These are phyloP conservation scores for Lysandra bellargus DNA, from an alignment of 2,888 invertebrate species.

Conservation along the genomic window DNA sequence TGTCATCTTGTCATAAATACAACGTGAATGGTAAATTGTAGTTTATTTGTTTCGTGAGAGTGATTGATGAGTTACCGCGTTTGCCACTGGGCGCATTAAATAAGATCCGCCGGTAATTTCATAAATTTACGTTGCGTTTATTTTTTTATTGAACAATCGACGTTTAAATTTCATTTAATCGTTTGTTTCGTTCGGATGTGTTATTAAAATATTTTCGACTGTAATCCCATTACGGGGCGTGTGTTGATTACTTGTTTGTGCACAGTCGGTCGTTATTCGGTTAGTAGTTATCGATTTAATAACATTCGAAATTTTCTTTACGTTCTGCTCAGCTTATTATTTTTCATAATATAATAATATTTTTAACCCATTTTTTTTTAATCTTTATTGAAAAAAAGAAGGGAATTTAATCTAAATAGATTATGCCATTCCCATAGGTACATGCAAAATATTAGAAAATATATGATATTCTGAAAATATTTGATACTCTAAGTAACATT, in stretches of 20 bases:
- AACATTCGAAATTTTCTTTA: constrained; percentile 28
- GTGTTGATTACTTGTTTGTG: constrained; percentile 25
- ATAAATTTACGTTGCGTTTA: constrained; percentile 27
- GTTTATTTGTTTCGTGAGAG: constrained; percentile 7
- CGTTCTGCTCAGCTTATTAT: neutral
- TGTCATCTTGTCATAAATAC: neutral
- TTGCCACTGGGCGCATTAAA: constrained; percentile 26
- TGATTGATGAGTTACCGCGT: constrained; percentile 15
- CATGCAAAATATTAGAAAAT: too few species aligned
- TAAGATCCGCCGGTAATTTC: constrained; percentile 22
- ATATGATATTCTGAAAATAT: too few species aligned
- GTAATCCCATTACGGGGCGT: constrained; percentile 7
- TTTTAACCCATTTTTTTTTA: too few species aligned
- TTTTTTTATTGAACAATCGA: constrained; percentile 25
- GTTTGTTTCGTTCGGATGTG: constrained; percentile 24
- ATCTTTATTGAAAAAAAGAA: too few species aligned
- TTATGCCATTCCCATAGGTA: too few species aligned
- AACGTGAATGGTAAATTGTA: constrained; percentile 8
- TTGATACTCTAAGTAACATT: too few species aligned
- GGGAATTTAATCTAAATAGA: too few species aligned
- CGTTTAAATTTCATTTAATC: constrained; percentile 20
- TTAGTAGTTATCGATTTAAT: constrained; percentile 41
- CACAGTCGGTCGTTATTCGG: constrained; percentile 26
- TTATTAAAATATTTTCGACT: constrained; percentile 21
- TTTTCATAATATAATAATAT: too few species aligned